Percentiles rank a stretch among this genome's conserved stretches.
phyloP scores from a whole-genome alignment of 2,888 invertebrate species.

The Amphiduros pacificus region DNA sequence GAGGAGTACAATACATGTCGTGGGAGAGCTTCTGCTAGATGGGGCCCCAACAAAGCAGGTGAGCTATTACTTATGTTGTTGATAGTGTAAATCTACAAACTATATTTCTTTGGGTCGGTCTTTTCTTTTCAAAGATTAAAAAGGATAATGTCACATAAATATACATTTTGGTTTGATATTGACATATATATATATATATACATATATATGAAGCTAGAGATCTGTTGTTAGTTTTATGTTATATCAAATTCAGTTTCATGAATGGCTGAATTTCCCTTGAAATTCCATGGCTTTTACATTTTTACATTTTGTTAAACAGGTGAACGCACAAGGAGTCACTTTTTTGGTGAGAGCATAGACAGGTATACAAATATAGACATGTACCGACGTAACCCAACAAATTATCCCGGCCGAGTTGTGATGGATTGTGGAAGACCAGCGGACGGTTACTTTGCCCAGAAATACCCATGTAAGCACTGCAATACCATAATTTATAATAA shows the following conservation, averaged over 20 bases:
- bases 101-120: too few species aligned
- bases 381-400: slow-evolving; percentile 55
- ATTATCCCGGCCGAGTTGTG: slow-evolving; percentile 46
- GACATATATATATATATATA: too few species aligned
- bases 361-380: slow-evolving; percentile 54
- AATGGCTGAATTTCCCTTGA: too few species aligned
- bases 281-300: too few species aligned
- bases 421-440: slow-evolving; percentile 56
- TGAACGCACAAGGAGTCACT: slow-evolving; percentile 49
- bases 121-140: too few species aligned
- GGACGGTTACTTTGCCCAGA: slow-evolving; percentile 55
- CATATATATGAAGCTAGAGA: too few species aligned
- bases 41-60: slow-evolving; percentile 58
- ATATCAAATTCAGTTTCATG: too few species aligned
- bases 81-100: too few species aligned
- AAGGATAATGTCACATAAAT: too few species aligned
- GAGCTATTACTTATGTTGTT: slow-evolving; percentile 2
- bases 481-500: too few species aligned
- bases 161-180: too few species aligned
- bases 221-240: too few species aligned
- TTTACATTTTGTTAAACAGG: slow-evolving; percentile 33
- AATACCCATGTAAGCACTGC: slow-evolving; percentile 48
- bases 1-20: slow-evolving; percentile 49
- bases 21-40: slow-evolving; percentile 49
- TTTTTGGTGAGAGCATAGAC: slow-evolving; percentile 49